Evolutionary conservation across 2,797 vertebrate species (phyloP).

Genomic region (Ctenochaetus hawaiiensis): DNA sequence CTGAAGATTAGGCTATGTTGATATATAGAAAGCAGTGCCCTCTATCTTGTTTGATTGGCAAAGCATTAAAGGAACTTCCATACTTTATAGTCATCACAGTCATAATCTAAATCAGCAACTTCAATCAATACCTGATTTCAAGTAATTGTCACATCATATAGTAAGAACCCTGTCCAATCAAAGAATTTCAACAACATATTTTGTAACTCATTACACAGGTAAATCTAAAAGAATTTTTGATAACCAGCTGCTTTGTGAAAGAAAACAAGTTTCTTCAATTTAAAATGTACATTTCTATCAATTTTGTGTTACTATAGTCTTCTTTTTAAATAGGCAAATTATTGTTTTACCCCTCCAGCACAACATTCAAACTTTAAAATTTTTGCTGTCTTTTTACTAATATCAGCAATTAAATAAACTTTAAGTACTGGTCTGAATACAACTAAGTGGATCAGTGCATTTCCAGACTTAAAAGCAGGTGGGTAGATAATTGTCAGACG

Average conservation of each 20-base stretch:
- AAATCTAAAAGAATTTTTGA: neutral
- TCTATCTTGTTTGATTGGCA: conserved; percentile 3
- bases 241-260: neutral
- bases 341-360: too few species aligned
- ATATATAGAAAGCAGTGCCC: neutral
- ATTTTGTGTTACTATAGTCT: too few species aligned
- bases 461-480: neutral
- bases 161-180: too few species aligned
- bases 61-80: neutral
- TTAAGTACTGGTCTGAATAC: neutral
- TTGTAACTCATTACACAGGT: neutral
- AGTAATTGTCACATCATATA: neutral
- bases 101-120: neutral
- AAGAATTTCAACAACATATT: neutral
- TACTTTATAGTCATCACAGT: neutral
- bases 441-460: neutral
- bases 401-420: too few species aligned
- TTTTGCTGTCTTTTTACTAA: too few species aligned
- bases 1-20: neutral
- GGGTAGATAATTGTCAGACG: neutral
- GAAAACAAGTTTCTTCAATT: too few species aligned
- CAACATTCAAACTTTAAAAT: too few species aligned
- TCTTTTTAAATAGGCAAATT: too few species aligned
- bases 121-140: too few species aligned
- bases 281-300: too few species aligned